These are phyloP conservation scores for Oreochromis niloticus DNA, from an alignment of 2,113 vertebrate genomes.

Conservation along the genomic window DNA sequence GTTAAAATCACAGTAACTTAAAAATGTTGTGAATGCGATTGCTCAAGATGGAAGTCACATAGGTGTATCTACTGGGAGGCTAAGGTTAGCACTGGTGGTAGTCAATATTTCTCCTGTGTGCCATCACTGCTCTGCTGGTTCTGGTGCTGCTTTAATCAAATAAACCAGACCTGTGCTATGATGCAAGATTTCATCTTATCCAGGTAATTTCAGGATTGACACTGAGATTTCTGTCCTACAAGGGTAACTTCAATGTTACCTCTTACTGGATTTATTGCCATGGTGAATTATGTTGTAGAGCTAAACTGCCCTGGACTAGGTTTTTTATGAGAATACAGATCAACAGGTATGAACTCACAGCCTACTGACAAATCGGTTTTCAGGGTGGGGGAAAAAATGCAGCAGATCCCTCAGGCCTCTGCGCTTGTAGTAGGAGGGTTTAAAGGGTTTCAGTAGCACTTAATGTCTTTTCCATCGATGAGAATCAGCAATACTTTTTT, in stretches of 20 bases:
- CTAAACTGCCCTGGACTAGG: background rate
- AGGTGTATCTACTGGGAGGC: background rate
- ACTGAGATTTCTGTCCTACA: rapidly evolving
- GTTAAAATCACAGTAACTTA: background rate
- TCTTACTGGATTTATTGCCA: background rate
- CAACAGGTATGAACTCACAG: background rate
- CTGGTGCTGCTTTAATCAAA: background rate
- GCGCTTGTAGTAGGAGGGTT: background rate
- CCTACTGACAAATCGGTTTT: background rate
- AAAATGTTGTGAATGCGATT: background rate
- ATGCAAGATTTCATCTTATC: background rate
- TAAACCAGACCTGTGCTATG: background rate
- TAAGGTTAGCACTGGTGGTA: background rate
- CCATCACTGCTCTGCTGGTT: background rate
- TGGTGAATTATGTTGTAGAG: background rate
- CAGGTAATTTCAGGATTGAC: background rate
- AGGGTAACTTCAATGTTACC: background rate
- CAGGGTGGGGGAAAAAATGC: rapidly evolving
- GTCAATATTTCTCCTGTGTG: background rate
- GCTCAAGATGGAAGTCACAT: background rate
- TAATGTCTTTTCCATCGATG: background rate
- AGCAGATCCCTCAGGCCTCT: background rate
- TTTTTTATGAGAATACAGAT: background rate
- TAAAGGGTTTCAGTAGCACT: background rate
- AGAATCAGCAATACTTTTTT: background rate